These are phyloP conservation scores for Panurus biarmicus DNA, from an alignment of 2,113 vertebrate genomes.

Conservation along the genomic window DNA sequence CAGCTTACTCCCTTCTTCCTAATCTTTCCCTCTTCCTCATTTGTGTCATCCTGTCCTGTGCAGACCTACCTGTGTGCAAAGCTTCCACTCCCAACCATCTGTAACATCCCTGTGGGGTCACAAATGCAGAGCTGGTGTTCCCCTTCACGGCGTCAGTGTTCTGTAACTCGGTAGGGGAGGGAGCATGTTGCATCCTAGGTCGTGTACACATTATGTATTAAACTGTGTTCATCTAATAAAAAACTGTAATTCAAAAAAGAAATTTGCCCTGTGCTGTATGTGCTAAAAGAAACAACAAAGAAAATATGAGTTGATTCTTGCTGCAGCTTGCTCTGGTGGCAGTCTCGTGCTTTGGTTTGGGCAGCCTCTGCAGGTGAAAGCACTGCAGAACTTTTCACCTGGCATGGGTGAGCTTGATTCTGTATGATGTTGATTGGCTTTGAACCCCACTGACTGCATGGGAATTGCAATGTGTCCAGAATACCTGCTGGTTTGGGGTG, in stretches of 20 bases:
- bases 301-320: neutral
- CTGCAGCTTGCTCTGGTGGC: neutral
- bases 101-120: neutral
- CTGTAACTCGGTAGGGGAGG: neutral
- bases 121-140: neutral
- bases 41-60: neutral
- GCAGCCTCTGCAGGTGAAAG: neutral
- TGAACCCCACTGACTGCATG: neutral
- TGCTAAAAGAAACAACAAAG: neutral
- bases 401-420: neutral
- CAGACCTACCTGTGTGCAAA: neutral
- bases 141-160: accelerated
- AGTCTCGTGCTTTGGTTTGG: neutral
- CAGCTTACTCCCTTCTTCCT: neutral
- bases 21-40: neutral
- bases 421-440: neutral
- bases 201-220: neutral
- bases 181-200: constrained; percentile 8
- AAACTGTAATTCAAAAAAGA: neutral
- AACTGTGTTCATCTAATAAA: constrained; percentile 4
- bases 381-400: neutral
- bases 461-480: neutral
- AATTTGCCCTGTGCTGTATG: neutral
- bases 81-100: neutral
- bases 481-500: neutral